Conservation (phyloP, 2,797 vertebrate species). For the Malacoctenus gilli region DNA sequence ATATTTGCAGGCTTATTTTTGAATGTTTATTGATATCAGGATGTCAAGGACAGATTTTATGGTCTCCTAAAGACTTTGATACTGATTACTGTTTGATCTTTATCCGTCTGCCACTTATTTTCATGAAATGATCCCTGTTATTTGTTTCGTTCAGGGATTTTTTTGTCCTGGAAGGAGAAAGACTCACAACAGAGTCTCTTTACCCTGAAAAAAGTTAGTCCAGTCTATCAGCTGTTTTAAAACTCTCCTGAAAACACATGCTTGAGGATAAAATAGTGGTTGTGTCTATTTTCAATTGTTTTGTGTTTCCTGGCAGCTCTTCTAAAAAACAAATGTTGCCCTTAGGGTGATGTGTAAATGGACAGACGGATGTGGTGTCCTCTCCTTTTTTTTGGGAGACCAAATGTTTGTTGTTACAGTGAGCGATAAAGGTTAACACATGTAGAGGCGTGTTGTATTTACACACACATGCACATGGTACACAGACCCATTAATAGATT, state of each 20-base stretch:
- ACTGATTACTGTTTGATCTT: slow-evolving; percentile 20
- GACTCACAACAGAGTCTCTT: no score
- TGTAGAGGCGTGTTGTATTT: slow-evolving; percentile 26
- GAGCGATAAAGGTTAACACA: slow-evolving; percentile 29
- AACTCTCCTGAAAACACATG: slow-evolving; percentile 27
- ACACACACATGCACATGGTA: slow-evolving; percentile 19
- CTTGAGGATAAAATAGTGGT: slow-evolving; percentile 30
- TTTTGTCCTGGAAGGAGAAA: no score
- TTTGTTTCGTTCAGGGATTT: no score
- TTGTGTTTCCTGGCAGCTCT: slow-evolving; percentile 14
- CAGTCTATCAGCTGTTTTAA: slow-evolving; percentile 34
- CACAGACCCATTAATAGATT: slow-evolving; percentile 32
- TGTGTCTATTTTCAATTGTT: slow-evolving; percentile 33
- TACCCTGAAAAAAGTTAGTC: no score
- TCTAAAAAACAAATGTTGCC: slow-evolving; percentile 15
- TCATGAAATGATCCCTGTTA: slow-evolving; percentile 6
- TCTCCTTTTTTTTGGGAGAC: slow-evolving; percentile 5
- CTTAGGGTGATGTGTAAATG: slow-evolving; percentile 15
- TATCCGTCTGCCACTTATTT: slow-evolving; percentile 29
- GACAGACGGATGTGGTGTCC: background rate
- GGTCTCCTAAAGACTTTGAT: no score
- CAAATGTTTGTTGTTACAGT: slow-evolving; percentile 15
- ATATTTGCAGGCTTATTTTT: slow-evolving; percentile 13
- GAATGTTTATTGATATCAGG: slow-evolving; percentile 3
- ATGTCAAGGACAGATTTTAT: slow-evolving; percentile 41